phyloP scores from a whole-genome alignment of 2,113 vertebrate genomes.

The Alosa alosa region DNA sequence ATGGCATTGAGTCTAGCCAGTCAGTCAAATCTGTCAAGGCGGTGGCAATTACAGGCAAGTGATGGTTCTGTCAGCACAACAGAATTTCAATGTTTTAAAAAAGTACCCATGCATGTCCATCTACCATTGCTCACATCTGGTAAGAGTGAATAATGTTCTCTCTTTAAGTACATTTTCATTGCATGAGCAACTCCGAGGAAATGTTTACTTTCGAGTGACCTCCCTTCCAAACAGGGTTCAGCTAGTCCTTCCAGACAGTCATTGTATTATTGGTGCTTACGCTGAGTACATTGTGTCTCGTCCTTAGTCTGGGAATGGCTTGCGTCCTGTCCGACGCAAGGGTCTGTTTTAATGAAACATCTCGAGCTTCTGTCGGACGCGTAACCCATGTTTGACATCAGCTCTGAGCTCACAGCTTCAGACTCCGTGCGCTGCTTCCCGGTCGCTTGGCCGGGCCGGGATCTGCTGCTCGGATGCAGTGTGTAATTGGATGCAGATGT shows the following conservation, averaged over 20 bases:
- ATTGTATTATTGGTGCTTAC: not conserved
- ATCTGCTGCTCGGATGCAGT: slow-evolving; percentile 79
- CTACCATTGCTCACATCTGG: not conserved
- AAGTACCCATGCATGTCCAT: not conserved
- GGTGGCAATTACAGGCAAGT: not conserved
- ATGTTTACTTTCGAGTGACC: not conserved
- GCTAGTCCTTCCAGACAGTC: not conserved
- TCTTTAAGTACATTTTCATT: not conserved
- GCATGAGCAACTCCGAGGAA: not conserved
- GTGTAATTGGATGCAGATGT: slow-evolving; percentile 90
- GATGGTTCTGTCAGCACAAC: not conserved
- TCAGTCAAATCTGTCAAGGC: too few species aligned
- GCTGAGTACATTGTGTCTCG: slow-evolving; percentile 10
- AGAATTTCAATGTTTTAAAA: not conserved
- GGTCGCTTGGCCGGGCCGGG: slow-evolving; percentile 37
- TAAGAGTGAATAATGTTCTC: not conserved
- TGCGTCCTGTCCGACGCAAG: slow-evolving; percentile 17
- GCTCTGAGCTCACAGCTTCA: slow-evolving; percentile 70
- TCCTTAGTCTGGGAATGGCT: not conserved
- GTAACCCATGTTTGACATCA: slow-evolving; percentile 77
- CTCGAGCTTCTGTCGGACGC: slow-evolving; percentile 51
- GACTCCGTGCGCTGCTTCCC: slow-evolving; percentile 76
- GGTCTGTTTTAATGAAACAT: slow-evolving; percentile 66
- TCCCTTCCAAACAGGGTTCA: not conserved
- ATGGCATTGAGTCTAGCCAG: slow-evolving; percentile 20